These are phyloP conservation scores for Volucella inflata DNA, from an alignment of 2,888 invertebrate species.

Conservation along the genomic window DNA sequence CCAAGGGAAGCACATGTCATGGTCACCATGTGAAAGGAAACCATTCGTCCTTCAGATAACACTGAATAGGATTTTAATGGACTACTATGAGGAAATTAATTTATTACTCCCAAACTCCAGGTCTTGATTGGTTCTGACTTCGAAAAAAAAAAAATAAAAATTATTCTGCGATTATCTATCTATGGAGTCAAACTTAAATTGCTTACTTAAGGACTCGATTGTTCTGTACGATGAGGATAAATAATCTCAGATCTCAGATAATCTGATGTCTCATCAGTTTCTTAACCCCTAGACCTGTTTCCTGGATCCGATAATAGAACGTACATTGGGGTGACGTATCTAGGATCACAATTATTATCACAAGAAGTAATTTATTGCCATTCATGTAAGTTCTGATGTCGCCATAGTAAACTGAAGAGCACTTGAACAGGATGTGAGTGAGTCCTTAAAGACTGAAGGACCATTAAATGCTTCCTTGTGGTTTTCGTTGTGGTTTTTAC, in stretches of 20 bases:
- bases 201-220: neutral
- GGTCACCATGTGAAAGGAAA: constrained; percentile 3
- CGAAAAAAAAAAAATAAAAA: too few species aligned
- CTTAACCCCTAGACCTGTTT: too few species aligned
- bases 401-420: neutral
- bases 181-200: neutral
- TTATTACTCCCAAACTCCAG: constrained; percentile 42
- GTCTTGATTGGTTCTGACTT: constrained; percentile 19
- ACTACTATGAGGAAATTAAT: constrained; percentile 45
- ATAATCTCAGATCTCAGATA: constrained; percentile 17
- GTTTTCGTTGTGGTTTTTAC: constrained; percentile 15
- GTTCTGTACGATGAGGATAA: neutral
- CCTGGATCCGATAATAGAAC: neutral
- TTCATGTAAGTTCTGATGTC: constrained; percentile 14
- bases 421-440: neutral
- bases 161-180: neutral
- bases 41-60: constrained; percentile 37
- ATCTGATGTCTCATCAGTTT: constrained; percentile 4
- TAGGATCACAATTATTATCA: constrained; percentile 44
- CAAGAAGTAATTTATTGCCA: constrained; percentile 36
- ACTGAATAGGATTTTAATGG: constrained; percentile 45
- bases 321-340: neutral
- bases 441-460: constrained; percentile 30
- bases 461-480: constrained; percentile 11
- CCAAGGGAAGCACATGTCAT: constrained; percentile 24